phyloP scores from a whole-genome alignment of 2,888 invertebrate species.

The Aporophyla nigra region DNA sequence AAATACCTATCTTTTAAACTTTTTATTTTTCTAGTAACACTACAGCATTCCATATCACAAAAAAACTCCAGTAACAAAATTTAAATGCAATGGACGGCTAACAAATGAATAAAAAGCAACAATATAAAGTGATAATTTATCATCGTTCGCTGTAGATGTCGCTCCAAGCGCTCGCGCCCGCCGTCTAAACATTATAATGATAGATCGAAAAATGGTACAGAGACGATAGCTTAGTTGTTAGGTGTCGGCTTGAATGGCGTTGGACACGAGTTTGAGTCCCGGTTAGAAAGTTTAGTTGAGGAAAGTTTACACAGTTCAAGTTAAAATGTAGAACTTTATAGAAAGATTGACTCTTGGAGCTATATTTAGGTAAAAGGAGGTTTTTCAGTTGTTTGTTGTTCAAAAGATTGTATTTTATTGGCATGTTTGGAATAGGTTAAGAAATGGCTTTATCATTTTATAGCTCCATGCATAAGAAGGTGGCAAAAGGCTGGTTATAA shows the following conservation, averaged over 20 bases:
- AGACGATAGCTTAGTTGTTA: slow-evolving; percentile 42
- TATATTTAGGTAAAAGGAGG: no score
- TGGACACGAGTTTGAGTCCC: slow-evolving; percentile 24
- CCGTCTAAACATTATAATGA: slow-evolving; percentile 61
- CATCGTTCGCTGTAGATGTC: slow-evolving; percentile 54
- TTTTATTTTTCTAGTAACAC: no score
- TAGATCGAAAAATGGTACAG: slow-evolving; percentile 44
- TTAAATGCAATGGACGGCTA: slow-evolving; percentile 9
- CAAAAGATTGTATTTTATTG: no score
- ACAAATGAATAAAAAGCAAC: slow-evolving; percentile 15
- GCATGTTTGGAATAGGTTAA: no score
- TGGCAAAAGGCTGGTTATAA: neutral
- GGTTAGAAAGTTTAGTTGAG: slow-evolving; percentile 18
- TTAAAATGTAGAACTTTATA: neutral
- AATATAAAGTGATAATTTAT: slow-evolving; percentile 38
- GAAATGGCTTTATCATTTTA: neutral
- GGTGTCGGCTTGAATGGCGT: slow-evolving; percentile 21
- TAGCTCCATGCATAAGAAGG: no score
- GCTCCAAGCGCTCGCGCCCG: slow-evolving; percentile 34
- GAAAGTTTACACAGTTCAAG: slow-evolving; percentile 15
- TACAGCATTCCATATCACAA: neutral
- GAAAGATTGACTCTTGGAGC: neutral
- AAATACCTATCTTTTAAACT: no score
- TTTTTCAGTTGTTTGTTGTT: no score
- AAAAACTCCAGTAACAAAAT: neutral